A percentile compares a stretch with the other conserved stretches of the same genome.
These are phyloP conservation scores for Leptocoma aspasia DNA, from an alignment of 2,113 vertebrate genomes.

Conservation along the genomic window DNA sequence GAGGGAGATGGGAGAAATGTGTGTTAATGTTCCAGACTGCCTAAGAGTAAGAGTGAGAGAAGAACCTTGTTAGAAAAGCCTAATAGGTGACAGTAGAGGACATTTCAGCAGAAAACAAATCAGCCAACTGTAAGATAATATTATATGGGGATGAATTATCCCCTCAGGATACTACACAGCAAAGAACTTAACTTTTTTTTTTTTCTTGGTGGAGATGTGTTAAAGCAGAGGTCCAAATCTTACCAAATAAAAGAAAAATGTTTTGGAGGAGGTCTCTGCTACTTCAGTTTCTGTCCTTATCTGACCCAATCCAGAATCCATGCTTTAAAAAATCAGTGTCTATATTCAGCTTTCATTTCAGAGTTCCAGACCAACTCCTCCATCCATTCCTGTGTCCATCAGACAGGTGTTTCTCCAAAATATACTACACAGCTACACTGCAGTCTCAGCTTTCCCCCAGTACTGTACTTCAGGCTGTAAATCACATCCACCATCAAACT, in stretches of 20 bases:
- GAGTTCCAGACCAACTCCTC: background rate
- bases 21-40: background rate
- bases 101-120: background rate
- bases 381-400: background rate
- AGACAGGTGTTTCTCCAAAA: background rate
- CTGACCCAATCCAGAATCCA: background rate
- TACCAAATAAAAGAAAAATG: background rate
- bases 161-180: background rate
- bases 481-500: background rate
- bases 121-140: background rate
- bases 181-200: background rate
- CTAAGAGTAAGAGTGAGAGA: background rate
- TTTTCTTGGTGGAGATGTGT: background rate
- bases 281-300: background rate
- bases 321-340: background rate
- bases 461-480: background rate
- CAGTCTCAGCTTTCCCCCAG: background rate
- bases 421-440: accelerated
- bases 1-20: background rate
- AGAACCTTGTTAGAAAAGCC: background rate
- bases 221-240: background rate
- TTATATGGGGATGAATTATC: background rate
- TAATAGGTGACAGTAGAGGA: background rate
- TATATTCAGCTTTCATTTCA: background rate
- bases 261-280: background rate